Evolutionary conservation across 23 tunicate genomes (phyloP), one percentile per base, ranked within the genome.

Genomic region (Corella eumyota): DNA sequence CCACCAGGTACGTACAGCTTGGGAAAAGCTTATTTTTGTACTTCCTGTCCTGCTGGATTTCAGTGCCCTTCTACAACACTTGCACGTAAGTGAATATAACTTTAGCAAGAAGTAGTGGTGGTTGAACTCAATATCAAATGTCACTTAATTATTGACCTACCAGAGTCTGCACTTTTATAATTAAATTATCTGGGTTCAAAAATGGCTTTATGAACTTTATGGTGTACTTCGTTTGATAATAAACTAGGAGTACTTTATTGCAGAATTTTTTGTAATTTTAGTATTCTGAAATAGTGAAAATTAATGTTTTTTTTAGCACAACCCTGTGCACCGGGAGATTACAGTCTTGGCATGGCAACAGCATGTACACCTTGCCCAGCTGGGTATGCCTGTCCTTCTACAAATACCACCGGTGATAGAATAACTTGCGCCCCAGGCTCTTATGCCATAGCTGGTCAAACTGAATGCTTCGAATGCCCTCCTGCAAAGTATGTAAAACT

Each of bases 311-410:
- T n/a, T n/a, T n/a, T n/a, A n/a, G n/a, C n/a, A n/a, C n/a, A n/a
- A n/a, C n/a, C n/a, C n/a, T 86, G 95, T 45, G 27, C 71, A 9
- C 3, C 22, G 0, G 95, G 95, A 2, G 31, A 27, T 1, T 86
- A 71, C 86, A 86, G 95, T 48, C 67, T 76, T 23, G 95, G 95
- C 6, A 24, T 48, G 65, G 71, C 85, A 17, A 36, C 53, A 23
- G 23, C 52, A 2, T 86, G 95, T 52, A 77, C 76, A 13, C 28
- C 0, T 0, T 86, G 95, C 67, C 80, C 85, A 6, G 86, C 95
- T 7, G 95, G 95, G 5, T 86, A 60, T 33, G 95, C 86, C 21
- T 86, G 95, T 45, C 95, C 95, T 45, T 86, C 95, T 9, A 71
- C 36, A 7, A 72, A 77, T 37, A 77, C 80, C 19, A 51, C 36